Base-by-base conservation (phyloP, 2,888 invertebrate genomes). In the Kryphioiulus occultus region DNA sequence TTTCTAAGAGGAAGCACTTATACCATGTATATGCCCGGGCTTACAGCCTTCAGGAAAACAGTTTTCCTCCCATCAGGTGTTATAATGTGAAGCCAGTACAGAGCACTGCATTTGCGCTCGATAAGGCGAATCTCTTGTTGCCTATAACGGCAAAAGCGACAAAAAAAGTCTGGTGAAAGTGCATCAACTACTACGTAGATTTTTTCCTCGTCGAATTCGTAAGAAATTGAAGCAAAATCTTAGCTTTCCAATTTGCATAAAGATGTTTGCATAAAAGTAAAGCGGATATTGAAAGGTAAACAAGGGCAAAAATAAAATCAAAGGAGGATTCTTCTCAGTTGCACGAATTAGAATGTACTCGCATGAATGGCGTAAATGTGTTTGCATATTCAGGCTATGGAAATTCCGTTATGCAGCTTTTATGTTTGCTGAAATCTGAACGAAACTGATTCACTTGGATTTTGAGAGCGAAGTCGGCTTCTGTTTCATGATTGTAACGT, bases 31-130 rank as follows among this genome's bases (percentile, higher is more conserved):
- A 78, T 68, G 59, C 59, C n/a, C 9, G 22, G 59, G 59, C 59
- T 68, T 68, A 68, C 78, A 30, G 26, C 22, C 78, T 78, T 30
- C 30, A 30, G 22, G 78, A 78, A 78, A 78, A 26, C 26, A 78
- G 78, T 78, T 78, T 78, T 78, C 78, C 30, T 78, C 78, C 78
- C 78, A 78, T 78, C 78, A 78, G 78, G 78, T 78, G 78, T 78
- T 78, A 78, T 78, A 22, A 78, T 78, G 78, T 78, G 78, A 78
- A 26, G 78, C 78, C 1, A 78, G 78, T 12, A 15, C 30, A 22
- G 4, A 0, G 22, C 19, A 68, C 68, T 26, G 78, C 78, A 30
- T 78, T 78, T 17, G 78, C 78, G 78, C 78, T 78, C 78, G 78
- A 78, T 78, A 78, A 78, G 26, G 78, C 30, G 78, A 78, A 78